Base-by-base conservation (phyloP, 2,888 invertebrate genomes). In the Hylaea fasciaria region DNA sequence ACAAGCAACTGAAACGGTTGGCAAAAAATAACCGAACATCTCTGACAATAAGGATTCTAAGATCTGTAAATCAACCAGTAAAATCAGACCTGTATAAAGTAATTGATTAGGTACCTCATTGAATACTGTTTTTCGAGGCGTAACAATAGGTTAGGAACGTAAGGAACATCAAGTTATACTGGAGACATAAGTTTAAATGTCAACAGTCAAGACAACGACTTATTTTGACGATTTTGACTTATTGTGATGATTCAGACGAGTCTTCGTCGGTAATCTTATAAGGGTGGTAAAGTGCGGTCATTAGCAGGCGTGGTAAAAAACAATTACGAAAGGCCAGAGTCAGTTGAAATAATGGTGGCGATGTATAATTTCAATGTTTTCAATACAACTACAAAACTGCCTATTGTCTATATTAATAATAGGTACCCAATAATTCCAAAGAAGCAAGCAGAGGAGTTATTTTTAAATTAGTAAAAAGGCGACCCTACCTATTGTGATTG, bases 121-220 rank as follows among this genome's bases (percentile, higher is more conserved):
- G 68, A 70, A 68, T 64, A 59, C 54, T 43, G 62, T 52, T 49
- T 55, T 55, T 9, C 62, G 57, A 72, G 69, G 61, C 69, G 59
- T 72, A 71, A 74, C 70, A 72, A 69, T 67, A 60, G 66, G 54
- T 56, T 39, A 62, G 65, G 64, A 69, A 75, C 77, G 72, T 56
- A 37, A 62, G 65, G 64, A 69, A 75, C 77, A 72, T 76, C 81
- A 72, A 52, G 55, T 57, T 72, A 70, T 65, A 67, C 55, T 79
- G 74, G 78, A 59, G 65, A 62, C 55, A 48, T 68, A 66, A 66
- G 70, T 76, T 72, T 71, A 71, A 68, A 70, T 74, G 77, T 72
- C 72, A 68, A 71, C 65, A 68, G 71, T 64, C 68, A 58, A 76
- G 73, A 81, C 80, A 81, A 79, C 79, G 77, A 76, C 70, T 82